phyloP scores from a whole-genome alignment of 2,888 invertebrate genomes.

The Ectobius pallidus region DNA sequence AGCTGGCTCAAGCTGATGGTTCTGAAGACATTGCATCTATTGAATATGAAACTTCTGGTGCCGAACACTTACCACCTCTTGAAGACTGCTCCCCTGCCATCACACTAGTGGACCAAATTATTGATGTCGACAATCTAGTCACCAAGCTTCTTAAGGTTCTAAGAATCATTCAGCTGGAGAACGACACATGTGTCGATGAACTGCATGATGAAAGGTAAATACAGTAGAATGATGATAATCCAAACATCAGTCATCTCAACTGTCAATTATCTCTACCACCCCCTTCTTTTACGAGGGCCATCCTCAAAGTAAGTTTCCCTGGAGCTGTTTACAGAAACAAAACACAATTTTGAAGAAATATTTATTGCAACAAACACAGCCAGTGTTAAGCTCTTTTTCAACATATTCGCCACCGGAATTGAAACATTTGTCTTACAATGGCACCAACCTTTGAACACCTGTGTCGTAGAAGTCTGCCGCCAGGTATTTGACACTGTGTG shows the following conservation, averaged over 20 bases:
- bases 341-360: too few relatives aligned
- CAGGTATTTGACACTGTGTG: neutral
- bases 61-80: constrained; percentile 52
- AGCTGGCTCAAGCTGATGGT: constrained; percentile 41
- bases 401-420: too few relatives aligned
- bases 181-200: constrained; percentile 64
- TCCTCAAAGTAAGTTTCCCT: too few relatives aligned
- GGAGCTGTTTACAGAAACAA: too few relatives aligned
- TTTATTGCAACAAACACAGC: too few relatives aligned
- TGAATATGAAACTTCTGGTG: constrained; percentile 49
- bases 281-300: neutral
- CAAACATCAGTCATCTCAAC: too few relatives aligned
- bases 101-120: constrained; percentile 73
- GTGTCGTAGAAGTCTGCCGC: too few relatives aligned
- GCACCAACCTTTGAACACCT: too few relatives aligned
- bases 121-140: constrained; percentile 75
- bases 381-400: too few relatives aligned
- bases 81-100: constrained; percentile 63
- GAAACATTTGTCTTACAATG: too few relatives aligned
- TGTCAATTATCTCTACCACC: neutral
- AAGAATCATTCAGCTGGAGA: constrained; percentile 74
- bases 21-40: constrained; percentile 41
- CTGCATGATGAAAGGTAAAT: constrained; percentile 44
- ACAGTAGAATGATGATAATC: too few relatives aligned
- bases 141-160: constrained; percentile 74